Percentiles rank a stretch among this genome's conserved stretches.
Evolutionary conservation across 2,888 invertebrate species (phyloP).

Genomic region (Megaustenia siamemsis): DNA sequence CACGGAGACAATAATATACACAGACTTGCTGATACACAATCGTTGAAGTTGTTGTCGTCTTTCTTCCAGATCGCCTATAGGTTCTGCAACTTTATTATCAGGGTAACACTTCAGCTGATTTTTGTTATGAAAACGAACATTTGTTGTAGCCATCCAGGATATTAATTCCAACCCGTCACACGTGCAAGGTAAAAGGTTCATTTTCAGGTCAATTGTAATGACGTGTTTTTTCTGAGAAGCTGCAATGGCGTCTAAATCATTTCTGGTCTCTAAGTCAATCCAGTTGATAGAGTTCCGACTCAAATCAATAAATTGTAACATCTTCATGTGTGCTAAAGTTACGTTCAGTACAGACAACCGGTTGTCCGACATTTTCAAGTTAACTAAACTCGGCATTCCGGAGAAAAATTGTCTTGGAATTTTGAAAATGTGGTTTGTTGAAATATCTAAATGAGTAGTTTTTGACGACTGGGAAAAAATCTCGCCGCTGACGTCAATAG

Average conservation of each 20-base stretch:
- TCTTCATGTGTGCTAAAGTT: slow-evolving; percentile 21
- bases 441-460: slow-evolving; percentile 17
- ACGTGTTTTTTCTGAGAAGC: neutral
- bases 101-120: neutral
- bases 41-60: neutral
- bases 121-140: slow-evolving; percentile 6
- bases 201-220: slow-evolving; percentile 5
- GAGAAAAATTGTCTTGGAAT: slow-evolving; percentile 13
- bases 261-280: neutral
- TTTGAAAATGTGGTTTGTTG: slow-evolving; percentile 21
- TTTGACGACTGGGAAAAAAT: neutral
- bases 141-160: slow-evolving; percentile 33
- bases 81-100: neutral
- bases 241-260: slow-evolving; percentile 22
- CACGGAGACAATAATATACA: slow-evolving; percentile 6
- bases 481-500: neutral
- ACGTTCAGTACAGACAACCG: neutral
- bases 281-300: slow-evolving; percentile 20
- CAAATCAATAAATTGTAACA: slow-evolving; percentile 3
- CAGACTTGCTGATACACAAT: slow-evolving; percentile 6
- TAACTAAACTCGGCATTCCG: slow-evolving; percentile 6
- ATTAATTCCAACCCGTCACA: slow-evolving; percentile 34
- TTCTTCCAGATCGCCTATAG: slow-evolving; percentile 4
- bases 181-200: slow-evolving; percentile 33
- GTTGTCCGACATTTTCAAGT: slow-evolving; percentile 11